Base-by-base conservation (phyloP, 2,797 vertebrate genomes). In the Toxotes lorentzi region DNA sequence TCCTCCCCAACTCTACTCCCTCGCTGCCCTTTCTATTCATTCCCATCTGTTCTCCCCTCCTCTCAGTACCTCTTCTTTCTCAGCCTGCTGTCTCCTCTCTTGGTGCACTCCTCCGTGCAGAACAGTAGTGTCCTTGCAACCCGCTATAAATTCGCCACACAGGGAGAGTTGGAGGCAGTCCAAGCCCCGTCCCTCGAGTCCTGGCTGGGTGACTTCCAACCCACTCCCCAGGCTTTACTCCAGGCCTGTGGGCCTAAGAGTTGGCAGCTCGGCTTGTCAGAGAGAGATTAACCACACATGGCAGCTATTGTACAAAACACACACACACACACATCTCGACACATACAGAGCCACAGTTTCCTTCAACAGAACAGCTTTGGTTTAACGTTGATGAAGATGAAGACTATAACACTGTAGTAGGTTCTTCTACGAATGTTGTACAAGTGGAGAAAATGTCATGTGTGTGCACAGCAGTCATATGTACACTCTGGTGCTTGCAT, bases 211-310 rank as follows among this genome's bases (percentile, higher is more conserved):
- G 88, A 92, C 90, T 90, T 92, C 91, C 93, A 90, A 79, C 81
- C 85, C 50, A 43, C 79, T 91, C 90, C 91, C 89, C 79, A 89
- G 89, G 90, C 91, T 89, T 91, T 83, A 72, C 89, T 89, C 78
- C 81, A 86, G 91, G 89, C 87, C 88, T 92, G 86, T 86, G 90
- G 87, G 88, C 81, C 87, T 69, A 67, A 88, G 83, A 88, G 80
- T 87, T 90, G 90, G 91, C 85, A 89, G 84, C 89, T 88, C 73
- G 65, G 91, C 83, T 94, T 91, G 92, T 92, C 59, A 7, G 70
- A 70, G 81, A 86, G 84, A 92, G 92, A 92, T 93, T 93, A 93
- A 92, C 91, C 88, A 88, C 91, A 92, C 86, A 86, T 79, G 77
- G 84, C 80, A 93, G 87, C 85, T 76, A 86, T 89, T 91, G 89